Conservation (phyloP, 2,888 invertebrate species). For the Cabera pusaria region DNA sequence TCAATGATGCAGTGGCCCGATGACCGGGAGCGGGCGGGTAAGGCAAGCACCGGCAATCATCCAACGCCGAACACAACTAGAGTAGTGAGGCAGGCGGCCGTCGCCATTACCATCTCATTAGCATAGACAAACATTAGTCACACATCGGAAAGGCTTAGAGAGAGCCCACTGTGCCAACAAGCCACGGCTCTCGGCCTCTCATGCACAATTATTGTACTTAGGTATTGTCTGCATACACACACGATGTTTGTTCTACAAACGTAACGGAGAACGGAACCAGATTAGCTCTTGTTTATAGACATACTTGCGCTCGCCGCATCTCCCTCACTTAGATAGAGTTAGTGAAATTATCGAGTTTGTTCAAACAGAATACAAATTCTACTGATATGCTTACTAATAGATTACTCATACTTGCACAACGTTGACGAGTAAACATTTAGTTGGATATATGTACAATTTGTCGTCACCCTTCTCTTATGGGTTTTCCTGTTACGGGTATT, state of each 20-base stretch:
- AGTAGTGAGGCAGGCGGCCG: slow-evolving; percentile 32
- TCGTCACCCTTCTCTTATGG: no score
- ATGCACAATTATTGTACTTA: slow-evolving; percentile 79
- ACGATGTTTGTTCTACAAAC: slow-evolving; percentile 68
- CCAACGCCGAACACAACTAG: slow-evolving; percentile 54
- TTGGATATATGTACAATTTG: no score
- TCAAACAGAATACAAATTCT: slow-evolving; percentile 1
- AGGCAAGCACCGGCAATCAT: slow-evolving; percentile 62
- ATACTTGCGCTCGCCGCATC: slow-evolving; percentile 33
- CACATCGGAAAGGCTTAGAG: slow-evolving; percentile 73
- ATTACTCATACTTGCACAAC: not conserved
- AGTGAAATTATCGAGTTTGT: slow-evolving; percentile 7
- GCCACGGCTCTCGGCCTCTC: slow-evolving; percentile 60
- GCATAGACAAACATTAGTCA: slow-evolving; percentile 78
- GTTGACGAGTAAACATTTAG: no score
- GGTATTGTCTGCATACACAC: slow-evolving; percentile 74
- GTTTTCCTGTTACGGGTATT: no score
- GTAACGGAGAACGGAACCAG: slow-evolving; percentile 70
- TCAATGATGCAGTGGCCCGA: slow-evolving; percentile 50
- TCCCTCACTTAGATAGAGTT: slow-evolving; percentile 22
- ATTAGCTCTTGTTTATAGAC: slow-evolving; percentile 71
- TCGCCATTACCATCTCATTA: slow-evolving; percentile 78
- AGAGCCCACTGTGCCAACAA: slow-evolving; percentile 68
- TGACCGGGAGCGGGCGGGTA: slow-evolving; percentile 50
- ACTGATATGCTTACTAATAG: slow-evolving; percentile 2